Base-by-base conservation (phyloP, 2,888 invertebrate species). In the Sminthurinus aureus region DNA sequence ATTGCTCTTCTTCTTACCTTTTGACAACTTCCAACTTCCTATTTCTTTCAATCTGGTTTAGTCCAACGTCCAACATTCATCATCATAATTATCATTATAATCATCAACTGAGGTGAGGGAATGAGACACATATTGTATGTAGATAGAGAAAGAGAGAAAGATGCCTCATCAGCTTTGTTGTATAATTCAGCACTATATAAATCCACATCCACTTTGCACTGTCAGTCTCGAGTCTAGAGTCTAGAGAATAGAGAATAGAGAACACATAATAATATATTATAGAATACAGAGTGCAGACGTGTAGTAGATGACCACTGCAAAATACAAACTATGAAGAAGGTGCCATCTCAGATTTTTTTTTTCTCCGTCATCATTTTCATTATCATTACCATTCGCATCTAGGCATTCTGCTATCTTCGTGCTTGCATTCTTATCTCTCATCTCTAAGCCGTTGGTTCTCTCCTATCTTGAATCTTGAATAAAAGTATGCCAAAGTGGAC, bases 1-100 rank as follows among this genome's bases (percentile, higher is more conserved):
- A 6, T 1, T 38, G 38, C 38, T 38, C 3, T 38, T 66, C 3
- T 66, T 66, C 3, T 66, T 66, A 3, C 66, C 9, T 15, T 20
- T 20, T 69, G 69, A 73, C 80, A 81, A 75, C 74, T 81, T 74
- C 75, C 80, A 81, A 75, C 74, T 81, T 74, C 75, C 74, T 81
- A 81, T 75, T 81, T 75, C 20, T 74, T 81, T 81, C 81, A 81
- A 24, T 73, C 71, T 74, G 73, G 74, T 74, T 74, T 24, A 22
- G 26, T 20, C 58, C 22, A 76, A 76, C 51, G 38, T 38, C 75
- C 75, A 76, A 76, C 51, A 80, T 80, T 73, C 80, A 81, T 81
- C 75, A 38, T 81, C 81, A 81, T 74, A 24, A 81, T 73, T 73
- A 81, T 75, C 51, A 50, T 50, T 51, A 75, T 24, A 18, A 71